Evolutionary conservation across 2,888 invertebrate genomes (phyloP), one percentile per base, ranked within the genome.

Genomic region (Onthophagus sagittarius): DNA sequence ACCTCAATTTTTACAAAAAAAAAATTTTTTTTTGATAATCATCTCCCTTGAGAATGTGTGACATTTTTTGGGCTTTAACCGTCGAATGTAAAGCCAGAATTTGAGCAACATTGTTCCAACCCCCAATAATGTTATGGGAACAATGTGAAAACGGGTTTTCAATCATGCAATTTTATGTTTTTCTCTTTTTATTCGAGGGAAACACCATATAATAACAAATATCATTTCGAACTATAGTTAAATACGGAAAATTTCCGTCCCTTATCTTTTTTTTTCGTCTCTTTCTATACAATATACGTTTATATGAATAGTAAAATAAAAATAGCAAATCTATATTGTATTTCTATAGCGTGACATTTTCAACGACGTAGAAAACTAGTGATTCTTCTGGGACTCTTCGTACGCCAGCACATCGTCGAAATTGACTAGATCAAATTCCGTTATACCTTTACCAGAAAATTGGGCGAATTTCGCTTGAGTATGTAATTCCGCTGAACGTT

Each of bases 351-450:
- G 71, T 63, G 63, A 71, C 71, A 71, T 69, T 63, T 71, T 72
- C 69, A 72, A 72, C 74, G 62, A 74, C 65, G 71, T 70, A 63
- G 33, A 31, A 67, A 63, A 69, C 69, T 73, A 73, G 63, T 73
- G 73, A 32, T 78, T 72, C 77, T 85, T 84, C 82, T 90, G 90
- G 79, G 84, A 88, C 70, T 86, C 83, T 73, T 89, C 85, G n/a
- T 75, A 75, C 62, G 72, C 75, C 63, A 73, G 71, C 70, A 92
- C 84, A 62, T 91, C 91, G 0, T 86, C 88, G 73, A 93, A 86
- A 85, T 95, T 94, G 78, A 90, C 83, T 80, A 95, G 91, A 82
- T 92, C 89, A 75, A 93, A 89, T 86, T 94, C 92, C 79, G 92
- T 88, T 74, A 95, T 89, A 79, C 89, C 90, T 72, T 89, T 90